Evolutionary conservation across 2,113 vertebrate genomes (phyloP).

Genomic region (Hylia prasina): DNA sequence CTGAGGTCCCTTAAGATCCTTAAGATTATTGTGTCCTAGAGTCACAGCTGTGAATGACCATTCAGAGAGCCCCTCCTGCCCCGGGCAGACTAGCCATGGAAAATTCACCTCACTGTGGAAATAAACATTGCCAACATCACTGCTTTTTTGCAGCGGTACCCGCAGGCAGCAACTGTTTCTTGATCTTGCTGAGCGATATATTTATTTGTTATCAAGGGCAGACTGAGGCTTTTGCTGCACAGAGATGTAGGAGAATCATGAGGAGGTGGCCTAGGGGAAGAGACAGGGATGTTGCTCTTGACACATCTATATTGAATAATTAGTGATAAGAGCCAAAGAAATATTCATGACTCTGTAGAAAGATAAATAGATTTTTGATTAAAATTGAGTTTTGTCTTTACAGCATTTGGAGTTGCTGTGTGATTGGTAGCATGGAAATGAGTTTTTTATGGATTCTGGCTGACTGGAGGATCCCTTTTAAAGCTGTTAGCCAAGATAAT

Average conservation of each 20-base stretch:
- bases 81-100: background rate
- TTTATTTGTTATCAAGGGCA: conserved; percentile 43
- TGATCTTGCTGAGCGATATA: conserved; percentile 30
- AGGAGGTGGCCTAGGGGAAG: conserved; percentile 16
- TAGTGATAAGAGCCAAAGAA: conserved; percentile 52
- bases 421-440: conserved; percentile 52
- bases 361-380: conserved; percentile 63
- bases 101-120: background rate
- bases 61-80: background rate
- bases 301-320: conserved; percentile 35
- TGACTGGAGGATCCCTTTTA: background rate
- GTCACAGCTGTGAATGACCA: background rate
- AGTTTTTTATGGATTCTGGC: conserved; percentile 41
- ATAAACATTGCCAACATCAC: background rate
- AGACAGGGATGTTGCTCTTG: conserved; percentile 29
- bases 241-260: conserved; percentile 12
- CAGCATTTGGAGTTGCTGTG: conserved; percentile 3
- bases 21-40: background rate
- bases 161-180: conserved; percentile 1
- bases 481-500: conserved; percentile 39
- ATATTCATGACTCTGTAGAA: conserved; percentile 51
- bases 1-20: background rate
- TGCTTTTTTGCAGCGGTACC: background rate
- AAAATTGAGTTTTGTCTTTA: conserved; percentile 46
- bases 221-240: conserved; percentile 18